Conservation (phyloP, 2,888 invertebrate genomes). For the Cylindroiulus punctatus region DNA sequence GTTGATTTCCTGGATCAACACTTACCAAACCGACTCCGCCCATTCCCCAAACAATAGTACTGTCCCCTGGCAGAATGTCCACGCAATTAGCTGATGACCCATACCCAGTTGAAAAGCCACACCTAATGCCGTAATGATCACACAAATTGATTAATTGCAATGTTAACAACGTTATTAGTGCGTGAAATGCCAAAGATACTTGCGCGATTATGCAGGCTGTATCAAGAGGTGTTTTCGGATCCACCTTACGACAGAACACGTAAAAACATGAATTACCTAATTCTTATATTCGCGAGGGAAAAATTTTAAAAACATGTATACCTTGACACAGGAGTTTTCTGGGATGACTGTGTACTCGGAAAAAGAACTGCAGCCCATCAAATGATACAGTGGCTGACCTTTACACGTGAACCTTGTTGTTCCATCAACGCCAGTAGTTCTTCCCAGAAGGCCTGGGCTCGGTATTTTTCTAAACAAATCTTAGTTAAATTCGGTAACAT, state of each 20-base stretch:
- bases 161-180: too few species aligned
- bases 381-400: constrained; percentile 47
- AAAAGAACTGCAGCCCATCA: constrained; percentile 45
- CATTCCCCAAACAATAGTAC: constrained; percentile 52
- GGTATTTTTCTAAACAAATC: constrained; percentile 23
- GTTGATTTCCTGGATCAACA: too few species aligned
- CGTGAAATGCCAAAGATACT: too few species aligned
- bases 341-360: constrained; percentile 55
- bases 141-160: too few species aligned
- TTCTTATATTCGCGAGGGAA: too few species aligned
- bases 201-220: constrained; percentile 46
- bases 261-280: too few species aligned
- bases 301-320: background rate
- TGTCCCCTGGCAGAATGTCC: constrained; percentile 49
- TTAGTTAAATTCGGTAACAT: background rate
- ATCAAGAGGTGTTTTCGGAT: constrained; percentile 48
- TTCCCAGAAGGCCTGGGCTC: constrained; percentile 32
- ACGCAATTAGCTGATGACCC: constrained; percentile 53
- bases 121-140: background rate
- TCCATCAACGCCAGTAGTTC: constrained; percentile 45
- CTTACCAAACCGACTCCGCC: constrained; percentile 50
- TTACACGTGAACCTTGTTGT: constrained; percentile 52
- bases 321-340: constrained; percentile 53
- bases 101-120: constrained; percentile 54
- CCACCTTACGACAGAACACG: constrained; percentile 20